Percentiles rank a stretch among this genome's conserved stretches.
phyloP scores from a whole-genome alignment of 2,113 vertebrate species.

The Equus quagga region DNA sequence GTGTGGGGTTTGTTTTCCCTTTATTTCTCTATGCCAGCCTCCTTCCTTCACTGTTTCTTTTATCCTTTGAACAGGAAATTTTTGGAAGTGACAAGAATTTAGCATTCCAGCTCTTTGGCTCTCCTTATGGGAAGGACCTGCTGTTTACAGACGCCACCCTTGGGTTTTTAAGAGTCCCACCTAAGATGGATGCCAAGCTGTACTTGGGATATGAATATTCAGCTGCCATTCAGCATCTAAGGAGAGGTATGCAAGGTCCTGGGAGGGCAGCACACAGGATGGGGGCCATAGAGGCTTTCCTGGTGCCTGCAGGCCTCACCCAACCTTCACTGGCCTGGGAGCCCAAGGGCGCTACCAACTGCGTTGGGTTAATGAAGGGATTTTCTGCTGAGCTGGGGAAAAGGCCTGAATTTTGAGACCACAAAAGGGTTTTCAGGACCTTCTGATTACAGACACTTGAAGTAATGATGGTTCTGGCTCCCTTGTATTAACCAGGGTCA shows the following conservation, averaged over 20 bases:
- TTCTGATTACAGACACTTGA: background rate
- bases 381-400: background rate
- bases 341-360: background rate
- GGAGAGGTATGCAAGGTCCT: conserved; percentile 85
- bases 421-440: background rate
- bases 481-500: background rate
- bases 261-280: background rate
- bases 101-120: conserved; percentile 89
- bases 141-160: conserved; percentile 92
- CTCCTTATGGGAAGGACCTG: conserved; percentile 88
- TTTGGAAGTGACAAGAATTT: conserved; percentile 67
- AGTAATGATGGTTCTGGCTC: background rate
- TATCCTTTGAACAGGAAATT: conserved; percentile 74
- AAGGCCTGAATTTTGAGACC: background rate
- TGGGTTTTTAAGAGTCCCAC: conserved; percentile 86
- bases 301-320: background rate
- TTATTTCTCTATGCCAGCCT: background rate
- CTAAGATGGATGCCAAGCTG: conserved; percentile 87
- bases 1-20: background rate
- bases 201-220: conserved; percentile 89
- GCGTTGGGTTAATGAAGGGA: background rate
- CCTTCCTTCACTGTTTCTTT: background rate
- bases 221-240: conserved; percentile 83
- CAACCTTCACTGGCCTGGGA: background rate
- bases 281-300: background rate